Conservation (phyloP, 2,888 invertebrate genomes). For the Tetragonula carbonaria region DNA sequence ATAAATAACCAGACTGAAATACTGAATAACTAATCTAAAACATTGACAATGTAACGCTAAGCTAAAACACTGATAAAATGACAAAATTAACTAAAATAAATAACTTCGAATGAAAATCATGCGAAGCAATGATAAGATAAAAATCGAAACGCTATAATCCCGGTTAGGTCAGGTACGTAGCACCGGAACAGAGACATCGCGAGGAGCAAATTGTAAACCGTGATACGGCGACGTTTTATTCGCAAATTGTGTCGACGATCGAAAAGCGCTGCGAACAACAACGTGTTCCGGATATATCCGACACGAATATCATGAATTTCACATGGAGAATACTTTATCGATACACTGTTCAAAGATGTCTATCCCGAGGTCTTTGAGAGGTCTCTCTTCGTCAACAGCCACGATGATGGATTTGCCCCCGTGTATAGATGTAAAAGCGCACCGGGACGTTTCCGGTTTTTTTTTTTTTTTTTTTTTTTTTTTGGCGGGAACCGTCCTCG, state of each 20-base stretch:
- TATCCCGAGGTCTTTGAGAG: conserved; percentile 19
- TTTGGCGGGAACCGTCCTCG: conserved; percentile 10
- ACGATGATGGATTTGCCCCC: conserved; percentile 15
- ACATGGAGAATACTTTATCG: conserved; percentile 11
- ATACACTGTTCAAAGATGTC: conserved; percentile 22
- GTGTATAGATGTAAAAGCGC: conserved; percentile 9
- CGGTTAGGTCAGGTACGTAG: no score
- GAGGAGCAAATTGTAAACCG: neutral
- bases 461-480: neutral
- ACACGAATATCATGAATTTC: conserved; percentile 9
- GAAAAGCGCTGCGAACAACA: neutral
- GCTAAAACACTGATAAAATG: no score
- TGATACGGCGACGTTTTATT: neutral
- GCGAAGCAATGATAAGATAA: neutral
- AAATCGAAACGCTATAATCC: neutral
- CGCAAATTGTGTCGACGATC: conserved; percentile 7
- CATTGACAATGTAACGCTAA: no score
- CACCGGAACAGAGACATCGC: neutral
- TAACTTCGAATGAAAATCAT: neutral
- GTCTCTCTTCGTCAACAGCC: conserved; percentile 24
- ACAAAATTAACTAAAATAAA: no score
- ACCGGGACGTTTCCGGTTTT: neutral
- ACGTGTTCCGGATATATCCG: neutral
- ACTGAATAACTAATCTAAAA: no score
- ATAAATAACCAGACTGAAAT: no score